Percentiles rank a stretch among this genome's conserved stretches.
Conservation (phyloP, 2,888 invertebrate species). For the Drosophila glabriapex region DNA sequence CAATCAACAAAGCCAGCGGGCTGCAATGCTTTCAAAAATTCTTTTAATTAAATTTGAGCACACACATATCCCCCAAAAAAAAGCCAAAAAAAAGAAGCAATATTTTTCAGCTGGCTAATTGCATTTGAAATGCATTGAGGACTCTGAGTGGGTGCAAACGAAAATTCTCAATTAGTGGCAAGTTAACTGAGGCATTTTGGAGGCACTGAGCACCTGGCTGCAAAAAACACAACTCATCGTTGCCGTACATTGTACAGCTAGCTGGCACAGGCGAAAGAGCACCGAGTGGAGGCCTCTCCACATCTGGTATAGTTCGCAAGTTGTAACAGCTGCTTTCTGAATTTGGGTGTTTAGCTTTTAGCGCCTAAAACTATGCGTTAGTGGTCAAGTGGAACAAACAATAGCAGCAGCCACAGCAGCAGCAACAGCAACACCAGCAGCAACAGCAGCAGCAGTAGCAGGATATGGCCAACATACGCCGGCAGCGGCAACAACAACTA, state of each 20-base stretch:
- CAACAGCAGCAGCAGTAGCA: not conserved
- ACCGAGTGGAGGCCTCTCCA: conserved; percentile 20
- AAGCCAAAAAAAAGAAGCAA: not conserved
- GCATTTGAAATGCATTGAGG: conserved; percentile 28
- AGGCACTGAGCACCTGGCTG: conserved; percentile 52
- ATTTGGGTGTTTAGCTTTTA: conserved; percentile 80
- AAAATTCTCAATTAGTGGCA: conserved; percentile 64
- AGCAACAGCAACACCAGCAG: not conserved
- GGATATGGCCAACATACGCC: conserved; percentile 48
- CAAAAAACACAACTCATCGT: conserved; percentile 36
- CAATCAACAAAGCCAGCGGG: conserved; percentile 51
- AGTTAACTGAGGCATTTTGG: conserved; percentile 55
- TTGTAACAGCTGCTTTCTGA: conserved; percentile 76
- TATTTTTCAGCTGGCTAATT: conserved; percentile 32
- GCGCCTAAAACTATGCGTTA: conserved; percentile 80
- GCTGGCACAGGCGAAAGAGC: conserved; percentile 50
- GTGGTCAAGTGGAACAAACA: conserved; percentile 81
- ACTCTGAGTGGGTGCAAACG: conserved; percentile 5
- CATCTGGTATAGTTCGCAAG: conserved; percentile 42
- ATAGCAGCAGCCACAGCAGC: conserved; percentile 23
- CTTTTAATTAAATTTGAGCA: conserved; percentile 36
- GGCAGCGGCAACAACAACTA: conserved; percentile 34
- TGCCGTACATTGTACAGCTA: conserved; percentile 14
- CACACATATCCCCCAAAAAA: not conserved
- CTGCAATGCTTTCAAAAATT: conserved; percentile 19